These are phyloP conservation scores for Enteromius anoplus DNA, from an alignment of 2,797 vertebrate species.

Conservation along the genomic window DNA sequence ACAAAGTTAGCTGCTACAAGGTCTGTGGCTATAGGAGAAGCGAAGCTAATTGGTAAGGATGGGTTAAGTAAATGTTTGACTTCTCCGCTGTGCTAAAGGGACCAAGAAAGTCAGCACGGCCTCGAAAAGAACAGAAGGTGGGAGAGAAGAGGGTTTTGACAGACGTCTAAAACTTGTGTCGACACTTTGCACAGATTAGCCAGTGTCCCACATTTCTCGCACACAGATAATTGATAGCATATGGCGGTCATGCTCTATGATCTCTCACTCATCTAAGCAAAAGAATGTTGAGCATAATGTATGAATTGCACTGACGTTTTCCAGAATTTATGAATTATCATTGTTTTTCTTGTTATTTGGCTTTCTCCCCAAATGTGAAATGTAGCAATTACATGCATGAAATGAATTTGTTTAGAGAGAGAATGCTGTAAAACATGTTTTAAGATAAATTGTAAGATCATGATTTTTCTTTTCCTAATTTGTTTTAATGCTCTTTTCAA, in stretches of 20 bases:
- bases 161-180: constrained; percentile 13
- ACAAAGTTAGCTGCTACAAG: constrained; percentile 63
- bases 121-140: constrained; percentile 55
- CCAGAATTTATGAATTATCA: not conserved
- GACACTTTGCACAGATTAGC: constrained; percentile 11
- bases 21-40: constrained; percentile 63
- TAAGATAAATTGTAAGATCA: not conserved
- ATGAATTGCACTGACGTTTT: not conserved
- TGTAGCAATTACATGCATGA: not conserved
- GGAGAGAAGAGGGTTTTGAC: constrained; percentile 41
- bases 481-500: not conserved
- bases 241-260: constrained; percentile 39
- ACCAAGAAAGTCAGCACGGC: constrained; percentile 46
- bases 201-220: constrained; percentile 29
- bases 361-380: not conserved
- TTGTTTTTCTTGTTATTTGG: constrained; percentile 13
- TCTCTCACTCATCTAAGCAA: constrained; percentile 4
- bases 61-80: constrained; percentile 83
- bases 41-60: constrained; percentile 76
- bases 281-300: constrained; percentile 21
- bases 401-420: not conserved
- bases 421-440: not conserved
- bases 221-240: constrained; percentile 50
- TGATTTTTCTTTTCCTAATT: not conserved
- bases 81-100: constrained; percentile 65